Conservation (phyloP, 2,113 vertebrate species). For the Anthoscopus minutus region DNA sequence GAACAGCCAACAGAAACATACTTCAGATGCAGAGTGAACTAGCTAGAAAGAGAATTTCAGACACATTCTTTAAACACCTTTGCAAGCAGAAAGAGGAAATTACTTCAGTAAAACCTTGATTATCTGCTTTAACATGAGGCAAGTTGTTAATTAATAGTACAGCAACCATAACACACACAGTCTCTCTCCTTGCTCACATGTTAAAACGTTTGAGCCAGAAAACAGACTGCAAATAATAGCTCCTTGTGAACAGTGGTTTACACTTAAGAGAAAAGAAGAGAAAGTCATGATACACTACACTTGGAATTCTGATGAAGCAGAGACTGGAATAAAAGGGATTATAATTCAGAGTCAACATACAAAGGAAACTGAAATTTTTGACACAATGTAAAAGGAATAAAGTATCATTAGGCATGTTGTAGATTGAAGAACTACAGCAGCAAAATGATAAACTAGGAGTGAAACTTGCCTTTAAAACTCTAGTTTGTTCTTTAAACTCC, state of each 20-base stretch:
- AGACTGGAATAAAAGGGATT: background rate
- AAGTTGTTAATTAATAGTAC: background rate
- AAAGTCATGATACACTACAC: background rate
- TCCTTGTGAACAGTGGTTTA: background rate
- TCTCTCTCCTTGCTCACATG: background rate
- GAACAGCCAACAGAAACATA: slow-evolving; percentile 31
- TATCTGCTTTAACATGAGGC: background rate
- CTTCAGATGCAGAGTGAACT: background rate
- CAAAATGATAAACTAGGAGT: background rate
- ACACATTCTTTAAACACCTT: background rate
- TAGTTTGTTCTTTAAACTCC: slow-evolving; percentile 93
- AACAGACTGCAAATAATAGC: background rate
- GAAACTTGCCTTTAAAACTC: slow-evolving; percentile 81
- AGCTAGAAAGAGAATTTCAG: background rate
- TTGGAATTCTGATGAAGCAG: background rate
- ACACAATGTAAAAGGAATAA: background rate
- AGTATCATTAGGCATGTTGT: background rate
- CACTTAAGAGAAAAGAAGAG: background rate
- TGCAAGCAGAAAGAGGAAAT: background rate
- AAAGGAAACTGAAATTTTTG: background rate
- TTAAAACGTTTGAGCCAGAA: background rate
- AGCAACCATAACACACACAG: background rate
- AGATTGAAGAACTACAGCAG: background rate
- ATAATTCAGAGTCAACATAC: background rate
- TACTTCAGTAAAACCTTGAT: background rate